A percentile compares a stretch with the other conserved stretches of the same genome.
phyloP scores from a whole-genome alignment of 2,113 vertebrate genomes.

The Megaceryle torquata region DNA sequence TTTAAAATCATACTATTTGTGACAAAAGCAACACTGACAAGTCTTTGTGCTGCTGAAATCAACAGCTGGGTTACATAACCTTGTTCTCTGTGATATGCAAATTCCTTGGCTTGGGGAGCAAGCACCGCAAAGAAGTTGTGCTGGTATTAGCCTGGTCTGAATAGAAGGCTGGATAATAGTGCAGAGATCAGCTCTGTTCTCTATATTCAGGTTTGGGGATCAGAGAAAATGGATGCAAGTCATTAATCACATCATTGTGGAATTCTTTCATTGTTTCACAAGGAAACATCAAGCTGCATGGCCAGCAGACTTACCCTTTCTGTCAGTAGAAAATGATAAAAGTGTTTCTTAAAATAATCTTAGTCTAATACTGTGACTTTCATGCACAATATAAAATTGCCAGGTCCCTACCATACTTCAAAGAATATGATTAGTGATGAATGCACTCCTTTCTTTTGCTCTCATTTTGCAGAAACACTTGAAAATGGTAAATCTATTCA shows the following conservation, averaged over 20 bases:
- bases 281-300: conserved; percentile 32
- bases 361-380: conserved; percentile 53
- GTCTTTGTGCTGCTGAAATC: neutral
- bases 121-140: conserved; percentile 16
- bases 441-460: conserved; percentile 6
- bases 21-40: conserved; percentile 1
- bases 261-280: conserved; percentile 13
- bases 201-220: conserved; percentile 41
- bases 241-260: conserved; percentile 55
- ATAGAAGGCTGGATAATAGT: conserved; percentile 33
- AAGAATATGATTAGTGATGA: conserved; percentile 55
- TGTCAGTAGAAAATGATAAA: conserved; percentile 59
- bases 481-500: conserved; percentile 47
- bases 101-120: conserved; percentile 24
- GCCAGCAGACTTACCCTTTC: conserved; percentile 17
- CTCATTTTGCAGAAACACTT: conserved; percentile 26
- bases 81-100: conserved; percentile 50
- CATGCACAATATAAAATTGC: neutral
- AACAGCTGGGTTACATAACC: conserved; percentile 44
- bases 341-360: conserved; percentile 70
- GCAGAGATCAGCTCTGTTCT: conserved; percentile 4
- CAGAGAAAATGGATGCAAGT: conserved; percentile 45
- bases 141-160: conserved; percentile 55
- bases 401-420: conserved; percentile 30
- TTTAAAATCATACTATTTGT: neutral